Percentiles rank a stretch among this genome's conserved stretches.
Conservation (phyloP, 2,888 invertebrate species). For the Morinoia aosen region DNA sequence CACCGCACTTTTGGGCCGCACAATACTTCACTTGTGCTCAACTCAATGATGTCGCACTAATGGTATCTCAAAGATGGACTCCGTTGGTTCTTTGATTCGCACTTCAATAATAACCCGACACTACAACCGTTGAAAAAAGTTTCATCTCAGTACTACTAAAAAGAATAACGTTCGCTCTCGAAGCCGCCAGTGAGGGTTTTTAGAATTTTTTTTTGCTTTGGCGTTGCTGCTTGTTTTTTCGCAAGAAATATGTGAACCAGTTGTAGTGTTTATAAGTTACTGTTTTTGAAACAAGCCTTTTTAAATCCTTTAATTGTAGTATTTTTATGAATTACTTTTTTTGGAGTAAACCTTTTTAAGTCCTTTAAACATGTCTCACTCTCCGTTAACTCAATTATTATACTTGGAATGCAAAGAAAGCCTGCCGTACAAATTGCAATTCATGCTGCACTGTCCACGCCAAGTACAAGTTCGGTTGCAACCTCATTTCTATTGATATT, state of each 20-base stretch:
- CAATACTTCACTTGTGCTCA: slow-evolving; percentile 20
- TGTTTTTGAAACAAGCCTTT: background rate
- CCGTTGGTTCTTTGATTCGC: slow-evolving; percentile 10
- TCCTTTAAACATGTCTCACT: no score
- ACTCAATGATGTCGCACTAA: slow-evolving; percentile 51
- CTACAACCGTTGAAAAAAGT: background rate
- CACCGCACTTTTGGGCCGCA: background rate
- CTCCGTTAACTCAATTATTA: no score
- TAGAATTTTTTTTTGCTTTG: background rate
- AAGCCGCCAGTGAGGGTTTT: background rate
- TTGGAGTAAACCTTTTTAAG: no score
- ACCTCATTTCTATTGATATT: background rate
- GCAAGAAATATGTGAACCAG: background rate
- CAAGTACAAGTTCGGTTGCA: no score
- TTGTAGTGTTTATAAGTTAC: background rate
- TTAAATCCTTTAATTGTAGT: background rate
- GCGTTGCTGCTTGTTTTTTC: background rate
- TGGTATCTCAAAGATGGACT: slow-evolving; percentile 31
- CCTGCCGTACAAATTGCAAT: no score
- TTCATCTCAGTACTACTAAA: background rate
- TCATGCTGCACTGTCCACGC: no score
- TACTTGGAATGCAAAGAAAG: no score
- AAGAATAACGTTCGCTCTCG: background rate
- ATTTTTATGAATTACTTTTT: no score
- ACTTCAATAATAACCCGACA: slow-evolving; percentile 29